A percentile compares a stretch with the other conserved stretches of the same genome.
These are phyloP conservation scores for Thalassarche chlororhynchos DNA, from an alignment of 2,113 vertebrate species.

Conservation along the genomic window DNA sequence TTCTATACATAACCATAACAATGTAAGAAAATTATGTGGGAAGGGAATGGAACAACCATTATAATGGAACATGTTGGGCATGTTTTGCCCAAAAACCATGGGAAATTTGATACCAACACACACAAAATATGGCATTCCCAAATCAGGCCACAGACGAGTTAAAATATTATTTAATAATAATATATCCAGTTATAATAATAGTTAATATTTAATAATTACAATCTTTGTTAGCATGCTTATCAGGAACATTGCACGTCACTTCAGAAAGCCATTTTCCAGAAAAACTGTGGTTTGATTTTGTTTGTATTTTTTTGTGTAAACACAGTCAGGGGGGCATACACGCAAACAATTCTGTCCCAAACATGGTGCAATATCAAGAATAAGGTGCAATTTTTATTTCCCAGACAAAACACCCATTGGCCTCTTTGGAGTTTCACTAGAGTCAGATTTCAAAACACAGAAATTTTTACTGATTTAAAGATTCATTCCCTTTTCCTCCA, in stretches of 20 bases:
- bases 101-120: not conserved
- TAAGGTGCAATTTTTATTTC: not conserved
- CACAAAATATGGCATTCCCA: not conserved
- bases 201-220: not conserved
- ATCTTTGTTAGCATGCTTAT: not conserved
- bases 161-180: not conserved
- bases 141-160: not conserved
- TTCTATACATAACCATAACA: not conserved
- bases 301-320: not conserved
- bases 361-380: not conserved
- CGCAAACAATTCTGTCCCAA: not conserved
- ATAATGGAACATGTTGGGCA: not conserved
- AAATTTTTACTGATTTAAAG: not conserved
- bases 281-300: not conserved
- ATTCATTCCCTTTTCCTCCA: not conserved
- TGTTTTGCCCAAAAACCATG: not conserved
- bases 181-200: not conserved
- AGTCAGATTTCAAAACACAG: not conserved
- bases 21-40: not conserved
- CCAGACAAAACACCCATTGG: not conserved
- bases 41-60: not conserved
- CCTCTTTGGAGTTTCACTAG: not conserved
- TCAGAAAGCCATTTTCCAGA: not conserved
- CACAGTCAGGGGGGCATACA: fast-evolving
- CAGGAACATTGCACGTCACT: not conserved